Evolutionary conservation across 37 sponge, comb jelly and placozoan species (phyloP), one percentile per base, ranked within the genome.

Genomic region (Beroe ovata): DNA sequence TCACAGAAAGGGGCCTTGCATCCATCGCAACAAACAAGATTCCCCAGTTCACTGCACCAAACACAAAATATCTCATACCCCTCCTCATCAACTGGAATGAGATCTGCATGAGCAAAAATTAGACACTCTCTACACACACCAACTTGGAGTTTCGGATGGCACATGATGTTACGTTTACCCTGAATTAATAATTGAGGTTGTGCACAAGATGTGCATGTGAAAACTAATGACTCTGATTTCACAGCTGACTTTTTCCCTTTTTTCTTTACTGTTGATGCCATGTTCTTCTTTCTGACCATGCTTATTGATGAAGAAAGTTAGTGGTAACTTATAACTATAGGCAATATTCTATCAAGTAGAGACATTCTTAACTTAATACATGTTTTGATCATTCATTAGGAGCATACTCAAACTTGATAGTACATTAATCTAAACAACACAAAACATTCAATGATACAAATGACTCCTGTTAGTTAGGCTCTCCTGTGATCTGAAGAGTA

Each of bases 91-190:
- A 42, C 6, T 1, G 84, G 84, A 8, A 40, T 77, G 54, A 77
- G 25, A 42, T 77, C 84, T 8, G 84, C 42, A 42, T 77, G 84
- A 8, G 54, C 54, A 77, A 77, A 77, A 42, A 77, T 77, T 20
- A 77, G 54, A 19, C 84, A 77, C 47, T 77, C 84, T 23, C 84
- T 39, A 25, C 84, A 77, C 35, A 77, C 84, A n/a, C 84, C 84
- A 8, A 77, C 84, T 40, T 77, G 84, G 20, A 77, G 84, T 11
- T 47, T n/a, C 8, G 38, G 84, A 26, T 77, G 84, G 28, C 84
- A 77, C 54, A 77, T 21, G 33, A 77, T 77, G 84, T 77, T 77
- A n/a, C 84, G 41, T 40, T 77, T 77, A 1, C 84, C 84, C 47
- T 77, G 84, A 54, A 77, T 54, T 0, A 77, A 25, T 11, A 77